A percentile compares a stretch with the other conserved stretches of the same genome.
phyloP scores from a whole-genome alignment of 2,113 vertebrate species.

The Ramphastos sulfuratus region DNA sequence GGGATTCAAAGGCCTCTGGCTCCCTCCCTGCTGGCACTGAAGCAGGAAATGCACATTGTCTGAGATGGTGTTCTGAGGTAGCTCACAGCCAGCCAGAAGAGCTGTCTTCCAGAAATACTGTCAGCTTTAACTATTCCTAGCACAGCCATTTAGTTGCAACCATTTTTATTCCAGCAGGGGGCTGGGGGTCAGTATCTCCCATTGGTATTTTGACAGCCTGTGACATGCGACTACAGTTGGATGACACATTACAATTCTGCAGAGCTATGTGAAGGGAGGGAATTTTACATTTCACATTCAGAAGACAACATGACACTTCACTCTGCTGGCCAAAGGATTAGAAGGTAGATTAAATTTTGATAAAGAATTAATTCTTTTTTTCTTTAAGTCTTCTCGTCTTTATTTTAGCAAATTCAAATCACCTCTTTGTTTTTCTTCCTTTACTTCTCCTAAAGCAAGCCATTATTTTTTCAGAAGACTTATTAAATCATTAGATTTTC shows the following conservation, averaged over 20 bases:
- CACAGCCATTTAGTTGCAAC: conserved; percentile 13
- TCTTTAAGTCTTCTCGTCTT: neutral
- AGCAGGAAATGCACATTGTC: neutral
- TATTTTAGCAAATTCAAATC: neutral
- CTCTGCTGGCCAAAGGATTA: neutral
- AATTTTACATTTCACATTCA: neutral
- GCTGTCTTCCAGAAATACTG: neutral
- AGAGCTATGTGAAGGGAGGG: neutral
- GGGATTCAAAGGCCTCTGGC: neutral
- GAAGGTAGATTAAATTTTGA: conserved; percentile 7
- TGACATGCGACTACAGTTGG: neutral
- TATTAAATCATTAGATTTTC: neutral
- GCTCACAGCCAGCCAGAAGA: neutral
- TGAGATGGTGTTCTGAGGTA: neutral
- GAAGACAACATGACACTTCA: neutral
- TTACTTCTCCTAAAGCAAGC: neutral
- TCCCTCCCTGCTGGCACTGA: neutral
- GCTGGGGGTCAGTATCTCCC: neutral
- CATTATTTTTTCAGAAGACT: neutral
- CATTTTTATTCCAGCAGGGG: neutral
- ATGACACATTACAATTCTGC: neutral
- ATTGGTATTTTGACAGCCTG: conserved; percentile 8
- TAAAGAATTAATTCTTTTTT: neutral
- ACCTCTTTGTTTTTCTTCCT: neutral
- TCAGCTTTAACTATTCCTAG: conserved; percentile 10